Conservation (phyloP, 2,888 invertebrate species). For the Drosophila kambysellisi region DNA sequence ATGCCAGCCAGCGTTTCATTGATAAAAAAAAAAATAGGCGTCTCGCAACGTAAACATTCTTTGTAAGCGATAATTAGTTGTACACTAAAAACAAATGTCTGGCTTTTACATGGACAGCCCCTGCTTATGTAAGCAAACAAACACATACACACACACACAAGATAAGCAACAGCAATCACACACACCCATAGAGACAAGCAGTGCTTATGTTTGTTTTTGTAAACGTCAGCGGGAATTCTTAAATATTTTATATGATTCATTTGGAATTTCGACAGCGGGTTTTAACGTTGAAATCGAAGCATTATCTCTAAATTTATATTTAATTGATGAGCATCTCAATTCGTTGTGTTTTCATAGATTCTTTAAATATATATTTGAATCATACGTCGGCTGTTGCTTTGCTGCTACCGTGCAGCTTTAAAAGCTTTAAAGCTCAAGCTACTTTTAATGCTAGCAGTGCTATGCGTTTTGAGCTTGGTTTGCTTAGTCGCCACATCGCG, state of each 20-base stretch:
- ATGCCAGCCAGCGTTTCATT: not conserved
- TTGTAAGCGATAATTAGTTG: slow-evolving; percentile 40
- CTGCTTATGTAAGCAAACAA: slow-evolving; percentile 6
- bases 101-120: slow-evolving; percentile 8
- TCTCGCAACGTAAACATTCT: slow-evolving; percentile 31
- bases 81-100: slow-evolving; percentile 12
- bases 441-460: not conserved
- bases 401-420: not conserved
- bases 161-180: not conserved
- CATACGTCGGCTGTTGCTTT: not conserved
- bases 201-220: not conserved
- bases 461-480: not conserved
- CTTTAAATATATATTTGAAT: not conserved
- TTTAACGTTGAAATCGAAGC: not conserved
- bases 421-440: not conserved
- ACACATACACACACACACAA: not conserved
- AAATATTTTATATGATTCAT: not conserved
- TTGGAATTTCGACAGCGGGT: not conserved
- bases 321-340: not conserved
- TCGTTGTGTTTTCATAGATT: not conserved
- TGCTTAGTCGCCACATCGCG: not conserved
- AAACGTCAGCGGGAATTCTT: not conserved
- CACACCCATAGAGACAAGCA: not conserved
- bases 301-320: not conserved
- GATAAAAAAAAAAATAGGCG: not conserved